These are phyloP conservation scores for Caretta caretta DNA, from an alignment of 2,113 vertebrate genomes.

Conservation along the genomic window DNA sequence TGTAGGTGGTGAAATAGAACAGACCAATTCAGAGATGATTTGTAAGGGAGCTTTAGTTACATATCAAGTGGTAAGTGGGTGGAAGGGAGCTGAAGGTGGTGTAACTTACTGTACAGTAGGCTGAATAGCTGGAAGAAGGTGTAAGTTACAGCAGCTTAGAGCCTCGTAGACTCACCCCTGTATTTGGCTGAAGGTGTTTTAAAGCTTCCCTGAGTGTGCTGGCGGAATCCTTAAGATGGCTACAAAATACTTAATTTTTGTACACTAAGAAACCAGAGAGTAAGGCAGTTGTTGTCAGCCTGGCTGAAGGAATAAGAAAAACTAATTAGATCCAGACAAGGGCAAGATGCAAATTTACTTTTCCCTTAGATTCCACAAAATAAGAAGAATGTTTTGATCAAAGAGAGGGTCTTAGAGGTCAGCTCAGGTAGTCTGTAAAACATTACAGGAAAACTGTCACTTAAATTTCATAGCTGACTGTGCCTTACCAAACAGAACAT, in stretches of 20 bases:
- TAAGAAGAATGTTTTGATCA: neutral
- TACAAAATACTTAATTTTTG: neutral
- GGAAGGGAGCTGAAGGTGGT: neutral
- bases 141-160: neutral
- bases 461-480: neutral
- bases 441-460: neutral
- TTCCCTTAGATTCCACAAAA: neutral
- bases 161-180: neutral
- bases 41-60: neutral
- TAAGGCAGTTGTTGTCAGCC: neutral
- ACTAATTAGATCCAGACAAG: neutral
- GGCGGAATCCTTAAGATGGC: neutral
- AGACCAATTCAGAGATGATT: neutral
- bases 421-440: neutral
- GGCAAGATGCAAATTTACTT: neutral
- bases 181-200: neutral
- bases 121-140: neutral
- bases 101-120: neutral
- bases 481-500: neutral
- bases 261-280: neutral
- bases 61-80: neutral
- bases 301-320: neutral
- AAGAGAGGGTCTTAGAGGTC: neutral
- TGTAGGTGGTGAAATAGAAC: neutral
- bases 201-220: neutral